phyloP scores from a whole-genome alignment of 2,888 invertebrate species.

The Thymelicus sylvestris region DNA sequence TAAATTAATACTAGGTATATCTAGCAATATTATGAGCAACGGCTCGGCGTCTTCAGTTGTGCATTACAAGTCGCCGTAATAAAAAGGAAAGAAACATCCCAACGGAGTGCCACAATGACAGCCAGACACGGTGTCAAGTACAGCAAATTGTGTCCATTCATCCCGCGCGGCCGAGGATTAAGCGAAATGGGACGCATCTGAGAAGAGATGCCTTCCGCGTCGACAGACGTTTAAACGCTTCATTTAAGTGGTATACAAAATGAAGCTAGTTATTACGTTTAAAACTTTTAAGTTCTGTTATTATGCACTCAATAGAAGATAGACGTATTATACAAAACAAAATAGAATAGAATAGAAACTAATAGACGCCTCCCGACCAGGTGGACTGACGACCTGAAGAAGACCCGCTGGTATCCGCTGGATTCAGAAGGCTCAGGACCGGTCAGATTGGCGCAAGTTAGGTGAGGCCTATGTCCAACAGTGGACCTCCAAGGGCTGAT shows the following conservation, averaged over 20 bases:
- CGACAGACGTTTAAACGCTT: slow-evolving; percentile 61
- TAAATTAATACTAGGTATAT: not conserved
- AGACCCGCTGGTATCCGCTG: too few species aligned
- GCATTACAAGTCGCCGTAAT: slow-evolving; percentile 65
- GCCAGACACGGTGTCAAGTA: slow-evolving; percentile 78
- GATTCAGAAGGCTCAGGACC: too few species aligned
- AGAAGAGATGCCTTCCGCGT: slow-evolving; percentile 64
- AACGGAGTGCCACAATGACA: slow-evolving; percentile 71
- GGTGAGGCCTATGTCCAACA: too few species aligned
- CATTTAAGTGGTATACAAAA: slow-evolving; percentile 56
- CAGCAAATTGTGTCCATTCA: slow-evolving; percentile 84
- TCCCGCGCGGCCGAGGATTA: slow-evolving; percentile 73
- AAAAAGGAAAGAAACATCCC: slow-evolving; percentile 70
- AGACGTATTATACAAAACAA: too few species aligned
- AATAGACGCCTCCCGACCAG: too few species aligned
- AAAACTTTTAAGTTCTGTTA: not conserved
- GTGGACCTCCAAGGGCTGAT: too few species aligned
- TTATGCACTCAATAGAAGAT: not conserved
- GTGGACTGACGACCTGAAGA: too few species aligned
- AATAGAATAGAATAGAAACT: too few species aligned
- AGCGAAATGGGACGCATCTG: slow-evolving; percentile 76
- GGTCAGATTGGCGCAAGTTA: too few species aligned
- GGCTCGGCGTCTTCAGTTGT: slow-evolving; percentile 21
- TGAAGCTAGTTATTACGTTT: slow-evolving; percentile 51
- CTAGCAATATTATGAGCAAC: not conserved